Conservation (phyloP, 1,140 invertebrate species). For the Aphelinus certus region DNA sequence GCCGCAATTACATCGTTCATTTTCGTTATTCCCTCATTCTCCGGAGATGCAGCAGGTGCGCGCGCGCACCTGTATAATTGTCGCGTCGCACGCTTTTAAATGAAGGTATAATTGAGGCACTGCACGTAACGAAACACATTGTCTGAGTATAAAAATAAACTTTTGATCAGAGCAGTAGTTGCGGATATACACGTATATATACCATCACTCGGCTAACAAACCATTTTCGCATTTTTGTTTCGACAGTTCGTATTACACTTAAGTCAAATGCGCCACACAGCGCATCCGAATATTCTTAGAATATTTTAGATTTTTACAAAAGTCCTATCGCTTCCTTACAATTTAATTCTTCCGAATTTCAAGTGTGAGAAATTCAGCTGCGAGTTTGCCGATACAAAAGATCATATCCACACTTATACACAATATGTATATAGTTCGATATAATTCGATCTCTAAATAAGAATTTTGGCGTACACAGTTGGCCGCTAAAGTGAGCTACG, state of each 20-base stretch:
- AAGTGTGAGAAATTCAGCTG: not conserved
- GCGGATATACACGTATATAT: not conserved
- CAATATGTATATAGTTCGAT: too few relatives aligned
- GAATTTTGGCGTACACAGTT: too few relatives aligned
- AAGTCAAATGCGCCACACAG: not conserved
- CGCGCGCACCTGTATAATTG: not conserved
- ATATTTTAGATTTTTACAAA: not conserved
- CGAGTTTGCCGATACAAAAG: not conserved
- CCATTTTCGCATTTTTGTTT: not conserved
- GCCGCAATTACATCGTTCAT: constrained; percentile 9
- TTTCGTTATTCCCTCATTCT: too few relatives aligned
- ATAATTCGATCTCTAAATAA: too few relatives aligned
- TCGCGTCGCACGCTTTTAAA: not conserved
- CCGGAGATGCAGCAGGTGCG: too few relatives aligned
- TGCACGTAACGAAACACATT: not conserved
- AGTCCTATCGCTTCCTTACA: constrained; percentile 7
- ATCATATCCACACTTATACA: too few relatives aligned
- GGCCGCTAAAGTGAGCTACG: too few relatives aligned
- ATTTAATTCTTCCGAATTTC: not conserved
- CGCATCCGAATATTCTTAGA: not conserved
- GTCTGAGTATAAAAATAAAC: constrained; percentile 45
- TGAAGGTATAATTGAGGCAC: constrained; percentile 21
- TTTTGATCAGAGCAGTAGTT: constrained; percentile 34
- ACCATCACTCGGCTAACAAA: constrained; percentile 9
- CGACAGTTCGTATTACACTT: constrained; percentile 6